phyloP scores from a whole-genome alignment of 2,888 invertebrate species.

The Autographa gamma region DNA sequence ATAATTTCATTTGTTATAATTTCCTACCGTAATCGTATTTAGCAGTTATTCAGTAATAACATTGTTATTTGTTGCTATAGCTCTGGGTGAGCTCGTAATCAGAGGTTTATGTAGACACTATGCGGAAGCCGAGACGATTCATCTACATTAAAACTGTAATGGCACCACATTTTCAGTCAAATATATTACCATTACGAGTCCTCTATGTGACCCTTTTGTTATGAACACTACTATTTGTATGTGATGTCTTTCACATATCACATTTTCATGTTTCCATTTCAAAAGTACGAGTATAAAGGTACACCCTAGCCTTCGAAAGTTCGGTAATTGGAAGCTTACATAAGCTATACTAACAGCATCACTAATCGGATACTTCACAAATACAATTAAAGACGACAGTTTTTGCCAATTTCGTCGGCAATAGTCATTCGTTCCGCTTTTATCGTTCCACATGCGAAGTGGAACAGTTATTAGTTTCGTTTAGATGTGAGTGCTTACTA shows the following conservation, averaged over 20 bases:
- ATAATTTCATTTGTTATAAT: slow-evolving; percentile 65
- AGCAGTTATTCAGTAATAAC: slow-evolving; percentile 58
- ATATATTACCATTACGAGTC: slow-evolving; percentile 22
- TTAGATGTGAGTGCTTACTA: slow-evolving; percentile 14
- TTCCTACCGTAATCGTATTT: slow-evolving; percentile 65
- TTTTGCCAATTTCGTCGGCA: background rate
- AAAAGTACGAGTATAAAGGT: slow-evolving; percentile 42
- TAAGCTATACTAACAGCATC: background rate
- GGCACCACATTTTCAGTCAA: slow-evolving; percentile 10
- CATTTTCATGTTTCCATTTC: slow-evolving; percentile 17
- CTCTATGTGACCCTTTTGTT: slow-evolving; percentile 13
- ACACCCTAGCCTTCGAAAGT: slow-evolving; percentile 5
- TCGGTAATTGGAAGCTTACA: slow-evolving; percentile 1
- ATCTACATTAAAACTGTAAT: slow-evolving; percentile 27
- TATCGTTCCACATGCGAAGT: background rate
- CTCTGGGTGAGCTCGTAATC: slow-evolving; percentile 44
- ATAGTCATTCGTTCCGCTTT: slow-evolving; percentile 2
- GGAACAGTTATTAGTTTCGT: slow-evolving; percentile 5
- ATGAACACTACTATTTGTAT: background rate
- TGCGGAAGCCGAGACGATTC: slow-evolving; percentile 36
- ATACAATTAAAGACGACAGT: background rate
- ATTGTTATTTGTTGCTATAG: slow-evolving; percentile 43
- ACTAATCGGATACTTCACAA: slow-evolving; percentile 4
- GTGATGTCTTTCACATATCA: background rate
- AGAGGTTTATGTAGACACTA: slow-evolving; percentile 33